Evolutionary conservation across 2,888 invertebrate genomes (phyloP).

Genomic region (Aphodius granarius): DNA sequence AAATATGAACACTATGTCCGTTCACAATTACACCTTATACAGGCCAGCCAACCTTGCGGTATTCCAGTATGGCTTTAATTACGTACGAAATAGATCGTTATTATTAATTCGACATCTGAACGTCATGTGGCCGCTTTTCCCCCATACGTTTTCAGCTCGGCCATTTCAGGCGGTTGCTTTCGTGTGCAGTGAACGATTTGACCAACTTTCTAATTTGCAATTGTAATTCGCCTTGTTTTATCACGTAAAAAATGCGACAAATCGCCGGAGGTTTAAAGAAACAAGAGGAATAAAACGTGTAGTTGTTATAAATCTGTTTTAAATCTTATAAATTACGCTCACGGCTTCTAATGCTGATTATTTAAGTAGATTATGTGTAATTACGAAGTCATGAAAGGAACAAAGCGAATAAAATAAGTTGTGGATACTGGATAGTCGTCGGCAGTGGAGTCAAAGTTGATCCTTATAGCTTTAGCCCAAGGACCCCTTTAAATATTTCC

Average conservation of each 20-base stretch:
- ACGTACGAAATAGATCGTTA: neutral
- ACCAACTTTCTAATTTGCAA: neutral
- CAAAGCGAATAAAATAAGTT: neutral
- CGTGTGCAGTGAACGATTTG: neutral
- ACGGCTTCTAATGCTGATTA: neutral
- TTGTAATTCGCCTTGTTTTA: neutral
- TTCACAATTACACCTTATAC: conserved; percentile 1
- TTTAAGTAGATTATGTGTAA: neutral
- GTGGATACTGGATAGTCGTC: no score
- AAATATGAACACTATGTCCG: conserved; percentile 5
- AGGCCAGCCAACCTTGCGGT: neutral
- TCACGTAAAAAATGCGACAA: neutral
- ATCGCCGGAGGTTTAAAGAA: neutral
- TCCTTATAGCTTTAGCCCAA: neutral
- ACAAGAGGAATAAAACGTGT: neutral
- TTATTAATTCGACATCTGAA: neutral
- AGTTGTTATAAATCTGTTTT: neutral
- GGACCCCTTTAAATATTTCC: neutral
- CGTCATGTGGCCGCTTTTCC: neutral
- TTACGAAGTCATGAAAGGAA: neutral
- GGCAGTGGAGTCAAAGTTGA: neutral
- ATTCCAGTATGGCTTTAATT: neutral
- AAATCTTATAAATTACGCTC: neutral
- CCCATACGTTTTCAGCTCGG: neutral
- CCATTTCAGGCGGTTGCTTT: neutral